Conservation (phyloP, 2,797 vertebrate genomes). For the Oceanodroma leucorhoa region DNA sequence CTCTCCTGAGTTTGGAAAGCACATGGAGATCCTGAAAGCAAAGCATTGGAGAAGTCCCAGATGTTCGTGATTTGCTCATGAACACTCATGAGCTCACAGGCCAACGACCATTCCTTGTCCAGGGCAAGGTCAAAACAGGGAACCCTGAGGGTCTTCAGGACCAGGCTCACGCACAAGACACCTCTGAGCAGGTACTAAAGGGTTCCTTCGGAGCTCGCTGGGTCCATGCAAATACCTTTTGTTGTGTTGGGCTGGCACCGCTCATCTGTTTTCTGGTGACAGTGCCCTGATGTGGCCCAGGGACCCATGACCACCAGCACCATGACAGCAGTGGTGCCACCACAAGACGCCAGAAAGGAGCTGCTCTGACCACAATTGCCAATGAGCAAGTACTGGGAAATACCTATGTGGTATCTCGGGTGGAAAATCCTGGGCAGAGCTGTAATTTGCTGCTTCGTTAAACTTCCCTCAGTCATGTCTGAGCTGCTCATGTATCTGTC, state of each 20-base stretch:
- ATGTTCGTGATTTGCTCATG: not conserved
- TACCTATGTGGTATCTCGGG: not conserved
- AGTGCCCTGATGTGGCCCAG: not conserved
- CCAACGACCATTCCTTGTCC: not conserved
- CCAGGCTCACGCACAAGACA: not conserved
- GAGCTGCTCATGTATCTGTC: not conserved
- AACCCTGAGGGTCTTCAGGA: not conserved
- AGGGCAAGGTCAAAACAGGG: not conserved
- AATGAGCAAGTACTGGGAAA: not conserved
- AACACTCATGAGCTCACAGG: not conserved
- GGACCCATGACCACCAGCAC: not conserved
- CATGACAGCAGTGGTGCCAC: not conserved
- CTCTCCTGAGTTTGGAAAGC: not conserved
- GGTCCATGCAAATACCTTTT: accelerated
- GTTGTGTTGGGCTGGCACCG: not conserved
- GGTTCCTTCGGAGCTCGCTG: not conserved
- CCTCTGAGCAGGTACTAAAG: accelerated
- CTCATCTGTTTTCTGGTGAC: not conserved
- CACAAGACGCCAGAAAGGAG: conserved; percentile 15
- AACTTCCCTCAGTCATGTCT: not conserved
- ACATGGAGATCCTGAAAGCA: not conserved
- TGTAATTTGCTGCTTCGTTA: conserved; percentile 11
- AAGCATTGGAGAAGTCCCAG: not conserved
- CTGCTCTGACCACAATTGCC: not conserved
- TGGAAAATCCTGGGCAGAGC: conserved; percentile 11